A percentile compares a stretch with the other conserved stretches of the same genome.
phyloP scores from a whole-genome alignment of 2,888 invertebrate species.

The Xylocampa areola region DNA sequence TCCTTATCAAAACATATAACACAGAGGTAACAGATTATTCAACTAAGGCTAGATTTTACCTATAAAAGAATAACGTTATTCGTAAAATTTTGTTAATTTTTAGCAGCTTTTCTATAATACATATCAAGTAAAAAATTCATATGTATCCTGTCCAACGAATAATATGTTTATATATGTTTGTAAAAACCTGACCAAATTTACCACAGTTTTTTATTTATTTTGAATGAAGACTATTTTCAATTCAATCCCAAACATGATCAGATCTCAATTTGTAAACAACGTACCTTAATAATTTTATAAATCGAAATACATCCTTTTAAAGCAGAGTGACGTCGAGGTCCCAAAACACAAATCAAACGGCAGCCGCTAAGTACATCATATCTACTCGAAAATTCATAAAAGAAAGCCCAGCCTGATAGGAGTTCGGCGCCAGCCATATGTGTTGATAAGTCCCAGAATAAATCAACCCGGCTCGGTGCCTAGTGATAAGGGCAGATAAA shows the following conservation, averaged over 20 bases:
- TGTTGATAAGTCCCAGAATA: slow-evolving; percentile 67
- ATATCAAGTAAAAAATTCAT: too few species aligned
- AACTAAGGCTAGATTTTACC: neutral
- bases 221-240: too few species aligned
- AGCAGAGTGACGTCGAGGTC: slow-evolving; percentile 26
- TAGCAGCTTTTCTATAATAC: too few species aligned
- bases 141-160: too few species aligned
- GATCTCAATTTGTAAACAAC: slow-evolving; percentile 1
- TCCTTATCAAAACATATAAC: slow-evolving; percentile 18
- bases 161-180: too few species aligned
- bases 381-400: slow-evolving; percentile 71
- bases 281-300: slow-evolving; percentile 6
- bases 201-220: too few species aligned
- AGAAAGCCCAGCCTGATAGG: slow-evolving; percentile 65
- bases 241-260: neutral
- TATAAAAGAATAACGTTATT: too few species aligned
- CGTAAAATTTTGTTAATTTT: too few species aligned
- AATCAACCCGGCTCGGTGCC: slow-evolving; percentile 68
- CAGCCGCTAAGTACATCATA: slow-evolving; percentile 68
- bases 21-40: slow-evolving; percentile 3
- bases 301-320: slow-evolving; percentile 29
- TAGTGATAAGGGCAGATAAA: slow-evolving; percentile 73
- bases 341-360: slow-evolving; percentile 61
- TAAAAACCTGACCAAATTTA: too few species aligned
- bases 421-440: slow-evolving; percentile 66